Base-by-base conservation (phyloP, 1,140 invertebrate species). In the Drosophila pseudoananassae region DNA sequence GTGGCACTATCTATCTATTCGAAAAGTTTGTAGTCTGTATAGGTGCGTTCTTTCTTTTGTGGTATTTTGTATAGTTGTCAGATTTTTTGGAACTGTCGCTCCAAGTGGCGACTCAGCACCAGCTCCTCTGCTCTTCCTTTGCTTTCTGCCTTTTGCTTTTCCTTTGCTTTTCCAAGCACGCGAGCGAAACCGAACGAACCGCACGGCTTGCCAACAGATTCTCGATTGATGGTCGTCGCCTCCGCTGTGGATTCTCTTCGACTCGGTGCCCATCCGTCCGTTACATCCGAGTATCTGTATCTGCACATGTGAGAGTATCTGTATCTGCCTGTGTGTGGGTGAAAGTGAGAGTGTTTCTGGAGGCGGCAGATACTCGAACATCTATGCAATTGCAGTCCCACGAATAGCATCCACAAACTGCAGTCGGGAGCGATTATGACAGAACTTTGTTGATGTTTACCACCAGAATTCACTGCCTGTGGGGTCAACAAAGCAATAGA, bases 51-150 rank as follows among this genome's bases (percentile, higher is more conserved):
- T 17, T 40, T 3, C 6, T 45, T 6, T 45, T 46, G 10, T 17
- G 23, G 10, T 45, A 27, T 9, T 61, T 20, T 54, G 38, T 69
- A 68, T 68, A 69, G 65, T 73, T 68, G 72, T 68, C 66, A 57
- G 61, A 33, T 60, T 76, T 43, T 85, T 88, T 88, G 83, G 83
- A 88, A 88, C 68, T 70, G 65, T 79, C 78, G 74, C 78, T 87
- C 81, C 75, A 77, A 88, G 55, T 66, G 70, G 70, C 79, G 53
- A 69, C 55, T 4, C 15, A 46, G 17, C 40, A 43, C 33, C 46
- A 74, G 49, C 78, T 74, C 56, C 59, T 63, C 61, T 31, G 56
- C 56, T 31, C 43, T 46, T 31, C 17, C 33, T 36, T n/a, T 69
- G 50, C 5, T 40, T 59, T 12, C 33, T 36, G 33, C 33, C 10